Evolutionary conservation across 2,797 vertebrate genomes (phyloP).

Genomic region (Hylomyscus alleni): DNA sequence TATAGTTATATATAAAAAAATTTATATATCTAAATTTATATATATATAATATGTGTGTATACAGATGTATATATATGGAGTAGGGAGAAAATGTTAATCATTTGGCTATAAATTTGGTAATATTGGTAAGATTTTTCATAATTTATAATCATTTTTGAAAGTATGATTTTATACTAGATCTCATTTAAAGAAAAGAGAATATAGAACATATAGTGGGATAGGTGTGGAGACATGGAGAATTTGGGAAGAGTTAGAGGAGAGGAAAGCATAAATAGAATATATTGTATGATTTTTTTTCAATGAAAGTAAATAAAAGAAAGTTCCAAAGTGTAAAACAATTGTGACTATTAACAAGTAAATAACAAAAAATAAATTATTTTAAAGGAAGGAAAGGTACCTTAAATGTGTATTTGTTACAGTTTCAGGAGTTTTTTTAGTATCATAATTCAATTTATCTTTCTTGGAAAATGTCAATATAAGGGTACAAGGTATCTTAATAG

Average conservation of each 20-base stretch:
- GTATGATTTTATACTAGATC: not conserved
- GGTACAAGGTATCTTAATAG: not conserved
- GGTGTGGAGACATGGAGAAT: not conserved
- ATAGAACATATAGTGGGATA: not conserved
- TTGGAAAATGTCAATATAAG: not conserved
- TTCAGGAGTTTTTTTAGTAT: not conserved
- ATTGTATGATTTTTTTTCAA: not conserved
- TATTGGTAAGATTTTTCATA: not conserved
- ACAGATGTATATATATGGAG: not conserved
- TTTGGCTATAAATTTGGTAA: not conserved
- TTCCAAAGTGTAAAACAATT: not conserved
- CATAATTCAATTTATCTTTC: not conserved
- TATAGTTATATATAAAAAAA: too few relatives aligned
- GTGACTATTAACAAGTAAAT: not conserved
- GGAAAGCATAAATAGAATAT: not conserved
- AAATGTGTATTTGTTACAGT: not conserved
- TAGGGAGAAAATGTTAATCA: not conserved
- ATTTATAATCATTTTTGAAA: conserved; percentile 18
- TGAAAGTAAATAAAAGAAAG: too few relatives aligned
- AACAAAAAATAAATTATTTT: conserved; percentile 5
- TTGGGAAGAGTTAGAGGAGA: not conserved
- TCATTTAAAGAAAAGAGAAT: not conserved
- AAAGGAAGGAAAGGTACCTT: not conserved
- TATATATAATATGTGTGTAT: too few relatives aligned
- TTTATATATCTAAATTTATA: too few relatives aligned